phyloP scores from a whole-genome alignment of 2,888 invertebrate species.

The Drosophila kuntzei region DNA sequence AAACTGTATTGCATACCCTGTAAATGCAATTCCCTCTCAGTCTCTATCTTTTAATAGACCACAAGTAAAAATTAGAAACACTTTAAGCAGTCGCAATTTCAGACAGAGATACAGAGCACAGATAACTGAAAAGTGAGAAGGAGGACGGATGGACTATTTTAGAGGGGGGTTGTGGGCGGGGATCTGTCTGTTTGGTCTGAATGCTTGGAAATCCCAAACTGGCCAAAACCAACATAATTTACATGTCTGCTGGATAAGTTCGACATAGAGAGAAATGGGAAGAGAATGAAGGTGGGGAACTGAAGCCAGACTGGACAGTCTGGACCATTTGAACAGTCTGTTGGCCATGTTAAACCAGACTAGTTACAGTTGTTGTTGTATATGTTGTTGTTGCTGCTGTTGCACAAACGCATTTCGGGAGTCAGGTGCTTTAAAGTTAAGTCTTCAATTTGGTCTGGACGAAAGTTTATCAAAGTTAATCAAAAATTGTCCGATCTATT shows the following conservation, averaged over 20 bases:
- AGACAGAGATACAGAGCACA: slow-evolving; percentile 23
- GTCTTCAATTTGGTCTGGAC: slow-evolving; percentile 11
- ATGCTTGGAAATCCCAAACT: slow-evolving; percentile 59
- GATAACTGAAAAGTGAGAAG: slow-evolving; percentile 31
- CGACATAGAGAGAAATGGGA: slow-evolving; percentile 34
- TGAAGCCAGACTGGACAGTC: slow-evolving; percentile 47
- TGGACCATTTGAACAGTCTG: slow-evolving; percentile 58
- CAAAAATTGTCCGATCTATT: slow-evolving; percentile 22
- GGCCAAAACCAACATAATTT: slow-evolving; percentile 77
- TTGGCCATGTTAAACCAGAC: slow-evolving; percentile 58
- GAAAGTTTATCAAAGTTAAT: slow-evolving; percentile 43
- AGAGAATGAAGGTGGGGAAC: slow-evolving; percentile 1
- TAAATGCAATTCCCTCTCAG: neutral
- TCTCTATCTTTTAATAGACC: neutral
- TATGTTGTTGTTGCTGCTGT: slow-evolving; percentile 3
- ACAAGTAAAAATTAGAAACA: slow-evolving; percentile 36
- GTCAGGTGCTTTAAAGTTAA: slow-evolving; percentile 49
- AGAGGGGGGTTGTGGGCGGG: neutral
- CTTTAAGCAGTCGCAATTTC: slow-evolving; percentile 51
- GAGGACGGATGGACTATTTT: slow-evolving; percentile 18
- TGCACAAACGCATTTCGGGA: slow-evolving; percentile 11
- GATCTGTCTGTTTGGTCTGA: slow-evolving; percentile 33
- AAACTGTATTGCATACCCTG: neutral
- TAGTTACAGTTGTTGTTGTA: slow-evolving; percentile 46
- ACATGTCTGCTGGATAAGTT: slow-evolving; percentile 82